phyloP scores from a whole-genome alignment of 1,140 invertebrate species.

The Cylas formicarius region DNA sequence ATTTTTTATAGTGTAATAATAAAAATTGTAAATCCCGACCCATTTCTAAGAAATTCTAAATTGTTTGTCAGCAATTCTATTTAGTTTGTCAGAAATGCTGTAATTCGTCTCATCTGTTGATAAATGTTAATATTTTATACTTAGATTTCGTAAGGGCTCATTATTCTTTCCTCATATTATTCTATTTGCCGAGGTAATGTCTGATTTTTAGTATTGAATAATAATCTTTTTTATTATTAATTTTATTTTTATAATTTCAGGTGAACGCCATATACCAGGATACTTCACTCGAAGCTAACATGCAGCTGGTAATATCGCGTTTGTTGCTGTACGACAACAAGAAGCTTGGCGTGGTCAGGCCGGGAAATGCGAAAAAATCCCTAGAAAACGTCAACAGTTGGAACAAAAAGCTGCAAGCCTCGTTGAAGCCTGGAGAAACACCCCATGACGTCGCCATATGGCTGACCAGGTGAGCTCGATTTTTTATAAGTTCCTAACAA shows the following conservation, averaged over 20 bases:
- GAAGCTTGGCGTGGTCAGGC: slow-evolving; percentile 52
- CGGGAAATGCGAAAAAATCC: slow-evolving; percentile 61
- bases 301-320: slow-evolving; percentile 57
- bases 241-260: slow-evolving; percentile 37
- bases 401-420: slow-evolving; percentile 56
- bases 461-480: slow-evolving; percentile 52
- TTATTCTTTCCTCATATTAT: no score
- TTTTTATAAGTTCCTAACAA: no score
- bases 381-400: slow-evolving; percentile 70
- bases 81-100: no score
- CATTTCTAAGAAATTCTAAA: no score
- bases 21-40: no score
- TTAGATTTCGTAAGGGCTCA: no score
- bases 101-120: no score
- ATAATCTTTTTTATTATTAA: slow-evolving; percentile 2
- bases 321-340: slow-evolving; percentile 56
- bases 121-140: no score
- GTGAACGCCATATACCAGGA: slow-evolving; percentile 67
- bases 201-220: background rate
- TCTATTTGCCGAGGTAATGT: no score
- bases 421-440: slow-evolving; percentile 42
- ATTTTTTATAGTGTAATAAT: no score
- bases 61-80: no score
- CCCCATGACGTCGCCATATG: slow-evolving; percentile 66
- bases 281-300: slow-evolving; percentile 57